Base-by-base conservation (phyloP, 2,797 vertebrate genomes). In the Poeciliopsis presidionis region DNA sequence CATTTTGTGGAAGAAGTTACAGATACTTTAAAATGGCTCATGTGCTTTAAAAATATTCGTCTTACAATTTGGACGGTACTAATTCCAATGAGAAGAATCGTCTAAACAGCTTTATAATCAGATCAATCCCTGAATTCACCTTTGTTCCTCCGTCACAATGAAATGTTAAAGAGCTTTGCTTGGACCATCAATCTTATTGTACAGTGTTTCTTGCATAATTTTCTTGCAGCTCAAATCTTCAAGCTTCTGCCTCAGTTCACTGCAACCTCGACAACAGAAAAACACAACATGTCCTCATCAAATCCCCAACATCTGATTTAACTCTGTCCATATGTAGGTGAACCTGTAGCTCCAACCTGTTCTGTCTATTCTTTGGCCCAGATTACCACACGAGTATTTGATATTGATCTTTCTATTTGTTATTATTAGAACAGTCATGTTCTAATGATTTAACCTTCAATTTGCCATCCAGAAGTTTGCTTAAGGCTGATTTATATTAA, bases 121-220 rank as follows among this genome's bases (percentile, higher is more conserved):
- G 67, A 73, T 75, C 69, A 6, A 79, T 65, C 39, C 57, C 67
- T 51, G 57, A 80, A 69, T 63, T 70, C n/a, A 7, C 7, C 73
- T 74, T 22, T 61, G 63, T 82, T 73, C 70, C 30, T 79, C 49
- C 72, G 8, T 78, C 70, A 46, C 39, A 49, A 22, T 69, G 36
- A 71, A 43, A 72, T 47, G 59, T 74, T 81, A 69, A 77, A 59
- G 73, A 75, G 43, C 47, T 74, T 18, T 74, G 70, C 43, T 69
- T 11, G 73, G 11, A 14, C 9, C 46, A 30, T 80, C 47, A 22
- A 70, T 81, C 45, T 41, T 30, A 7, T 57, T 7, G 6, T 30
- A 63, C 73, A 69, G 41, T 73, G 73, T 2, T 30, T 30, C 49
- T 61, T 8, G 51, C 46, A 36, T n/a, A 65, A 39, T 69, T 72